Percentiles rank a stretch among this genome's conserved stretches.
Evolutionary conservation across 2,888 invertebrate genomes (phyloP).

Genomic region (Carpatolechia fugitivella): DNA sequence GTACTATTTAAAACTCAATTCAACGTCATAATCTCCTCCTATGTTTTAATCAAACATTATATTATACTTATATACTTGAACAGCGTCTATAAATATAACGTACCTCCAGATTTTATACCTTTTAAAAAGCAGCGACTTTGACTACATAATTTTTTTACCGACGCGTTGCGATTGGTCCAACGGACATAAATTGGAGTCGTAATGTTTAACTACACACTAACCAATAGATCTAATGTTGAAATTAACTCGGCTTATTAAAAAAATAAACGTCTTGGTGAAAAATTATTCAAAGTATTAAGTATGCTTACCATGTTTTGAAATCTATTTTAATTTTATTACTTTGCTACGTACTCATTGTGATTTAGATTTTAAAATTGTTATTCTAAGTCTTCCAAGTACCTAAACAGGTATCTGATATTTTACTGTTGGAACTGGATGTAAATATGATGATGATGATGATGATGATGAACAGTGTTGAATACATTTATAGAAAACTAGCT

Average conservation of each 20-base stretch:
- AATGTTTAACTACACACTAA: conserved; percentile 22
- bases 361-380: too few species aligned
- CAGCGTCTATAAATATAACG: neutral
- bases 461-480: too few species aligned
- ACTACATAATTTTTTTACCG: neutral
- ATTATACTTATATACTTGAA: neutral
- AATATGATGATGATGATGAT: too few species aligned
- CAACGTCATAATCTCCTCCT: neutral
- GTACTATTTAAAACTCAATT: too few species aligned
- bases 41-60: neutral
- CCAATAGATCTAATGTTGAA: conserved; percentile 21
- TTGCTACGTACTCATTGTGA: neutral
- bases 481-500: too few species aligned
- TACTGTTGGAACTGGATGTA: too few species aligned
- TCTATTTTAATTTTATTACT: neutral
- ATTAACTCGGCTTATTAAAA: conserved; percentile 7
- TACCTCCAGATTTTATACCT: conserved; percentile 3
- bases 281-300: neutral
- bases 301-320: neutral
- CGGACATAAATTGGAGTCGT: conserved; percentile 18
- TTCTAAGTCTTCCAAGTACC: too few species aligned
- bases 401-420: too few species aligned
- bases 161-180: conserved; percentile 3
- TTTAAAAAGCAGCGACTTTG: neutral
- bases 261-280: neutral